A percentile compares a stretch with the other conserved stretches of the same genome.
phyloP scores from a whole-genome alignment of 2,888 invertebrate species.

The Rhorus exstirpatorius region DNA sequence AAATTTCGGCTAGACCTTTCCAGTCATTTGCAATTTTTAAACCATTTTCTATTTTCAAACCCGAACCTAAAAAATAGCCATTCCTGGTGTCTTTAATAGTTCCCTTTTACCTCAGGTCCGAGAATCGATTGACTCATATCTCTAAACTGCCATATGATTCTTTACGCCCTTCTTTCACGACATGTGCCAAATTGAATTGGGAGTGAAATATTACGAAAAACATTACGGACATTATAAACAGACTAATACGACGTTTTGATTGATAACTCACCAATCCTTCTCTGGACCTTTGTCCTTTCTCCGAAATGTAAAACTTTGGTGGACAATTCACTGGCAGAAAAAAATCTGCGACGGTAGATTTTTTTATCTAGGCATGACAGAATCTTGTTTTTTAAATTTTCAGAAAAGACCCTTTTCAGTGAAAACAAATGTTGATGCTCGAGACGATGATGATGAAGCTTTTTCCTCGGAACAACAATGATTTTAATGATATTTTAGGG shows the following conservation, averaged over 20 bases:
- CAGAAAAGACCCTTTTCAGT: too few species aligned
- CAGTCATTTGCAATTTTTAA: conserved; percentile 25
- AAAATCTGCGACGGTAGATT: neutral
- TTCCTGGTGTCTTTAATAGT: neutral
- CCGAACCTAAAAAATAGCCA: conserved; percentile 10
- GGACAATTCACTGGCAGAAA: conserved; percentile 16
- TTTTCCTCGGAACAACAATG: too few species aligned
- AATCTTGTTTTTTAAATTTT: neutral
- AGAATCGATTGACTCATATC: conserved; percentile 6
- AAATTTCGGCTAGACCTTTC: conserved; percentile 55
- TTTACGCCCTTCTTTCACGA: conserved; percentile 1
- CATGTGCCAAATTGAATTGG: conserved; percentile 45
- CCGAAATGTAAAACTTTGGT: neutral
- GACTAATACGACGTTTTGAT: conserved; percentile 80
- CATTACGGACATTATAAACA: conserved; percentile 74
- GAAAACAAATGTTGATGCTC: too few species aligned
- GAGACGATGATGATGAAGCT: too few species aligned
- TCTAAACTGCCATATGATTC: neutral
- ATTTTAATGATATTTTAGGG: too few species aligned
- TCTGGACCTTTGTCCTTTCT: conserved; percentile 26
- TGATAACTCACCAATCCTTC: conserved; percentile 75
- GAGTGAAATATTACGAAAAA: conserved; percentile 32
- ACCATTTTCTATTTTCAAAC: conserved; percentile 33
- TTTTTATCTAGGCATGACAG: neutral
- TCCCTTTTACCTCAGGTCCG: neutral